Evolutionary conservation across 2,888 invertebrate genomes (phyloP), one percentile per base, ranked within the genome.

Genomic region (Callyntrura sp.): DNA sequence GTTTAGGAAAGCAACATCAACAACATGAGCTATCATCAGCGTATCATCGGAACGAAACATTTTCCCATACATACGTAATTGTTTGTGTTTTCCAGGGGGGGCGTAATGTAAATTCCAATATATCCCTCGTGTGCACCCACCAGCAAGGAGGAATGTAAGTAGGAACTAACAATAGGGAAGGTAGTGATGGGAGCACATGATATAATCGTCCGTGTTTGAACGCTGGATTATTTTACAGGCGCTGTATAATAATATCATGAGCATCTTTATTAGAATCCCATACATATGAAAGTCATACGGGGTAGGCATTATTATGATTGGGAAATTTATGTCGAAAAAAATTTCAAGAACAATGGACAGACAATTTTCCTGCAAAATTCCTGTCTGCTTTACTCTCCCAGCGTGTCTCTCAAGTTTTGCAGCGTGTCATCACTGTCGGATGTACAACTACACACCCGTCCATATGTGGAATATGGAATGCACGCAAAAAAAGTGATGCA

Each of bases 201-300:
- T 11, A 48, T 43, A 68, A 68, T 43, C 68, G 68, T 43, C 43
- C n/a, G 9, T 43, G 62, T 70, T 6, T 17, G 20, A 8, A 68
- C 12, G 35, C 3, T 5, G 12, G 17, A 68, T 68, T 28, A 68
- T 43, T 43, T 17, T 68, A 17, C 68, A 0, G 35, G 43, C 68
- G n/a, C 17, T 68, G 68, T 35, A 35, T 35, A 68, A 68, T 68
- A 68, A 17, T 43, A 68, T 1, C 1, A 65, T 14, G 28, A 65
- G 25, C 28, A 51, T 51, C 48, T 4, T 79, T 25, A 78, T 55
- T 78, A 25, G 78, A 78, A 55, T 79, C 57, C n/a, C 35, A 35
- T 55, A 17, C 79, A 25, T 35, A 8, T 8, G 17, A 35, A 68
- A 68, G 17, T 43, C 8, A 0, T 43, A 17, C 43, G 6, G 8